A percentile compares a stretch with the other conserved stretches of the same genome.
phyloP scores from a whole-genome alignment of 2,113 vertebrate species.

The Platichthys stellatus region DNA sequence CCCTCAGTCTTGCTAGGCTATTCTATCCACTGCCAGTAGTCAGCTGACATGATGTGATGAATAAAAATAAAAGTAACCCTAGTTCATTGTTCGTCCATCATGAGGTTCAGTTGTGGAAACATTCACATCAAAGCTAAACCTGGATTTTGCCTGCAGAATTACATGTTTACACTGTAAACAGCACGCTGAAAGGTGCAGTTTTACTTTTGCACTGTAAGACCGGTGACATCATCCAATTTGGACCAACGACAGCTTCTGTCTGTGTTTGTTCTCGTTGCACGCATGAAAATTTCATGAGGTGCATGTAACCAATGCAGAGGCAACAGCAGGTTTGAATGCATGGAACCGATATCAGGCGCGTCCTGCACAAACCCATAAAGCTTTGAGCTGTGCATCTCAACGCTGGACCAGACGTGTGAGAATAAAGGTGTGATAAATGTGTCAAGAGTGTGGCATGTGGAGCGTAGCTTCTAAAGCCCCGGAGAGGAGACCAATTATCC shows the following conservation, averaged over 20 bases:
- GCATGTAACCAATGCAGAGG: slow-evolving; percentile 21
- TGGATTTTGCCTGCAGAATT: slow-evolving; percentile 16
- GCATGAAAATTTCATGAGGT: slow-evolving; percentile 39
- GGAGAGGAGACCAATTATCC: slow-evolving; percentile 16
- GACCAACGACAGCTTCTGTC: background rate
- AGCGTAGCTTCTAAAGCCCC: background rate
- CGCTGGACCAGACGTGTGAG: slow-evolving; percentile 13
- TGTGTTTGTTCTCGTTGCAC: slow-evolving; percentile 14
- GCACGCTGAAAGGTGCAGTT: background rate
- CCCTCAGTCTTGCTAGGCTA: background rate
- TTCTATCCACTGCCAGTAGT: background rate
- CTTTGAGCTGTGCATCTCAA: slow-evolving; percentile 7
- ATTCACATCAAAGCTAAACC: slow-evolving; percentile 6
- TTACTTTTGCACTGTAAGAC: slow-evolving; percentile 8
- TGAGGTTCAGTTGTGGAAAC: slow-evolving; percentile 8
- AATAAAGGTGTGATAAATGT: slow-evolving; percentile 38
- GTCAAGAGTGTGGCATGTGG: slow-evolving; percentile 32
- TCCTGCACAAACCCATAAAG: background rate
- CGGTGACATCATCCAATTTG: slow-evolving; percentile 7
- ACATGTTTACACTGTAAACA: slow-evolving; percentile 44
- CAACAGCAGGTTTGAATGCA: background rate
- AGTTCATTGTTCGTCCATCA: background rate
- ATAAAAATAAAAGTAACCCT: background rate
- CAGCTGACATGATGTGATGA: background rate
- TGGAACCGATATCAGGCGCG: slow-evolving; percentile 1